Base-by-base conservation (phyloP, 2,888 invertebrate species). In the Cryptosula pallasiana region DNA sequence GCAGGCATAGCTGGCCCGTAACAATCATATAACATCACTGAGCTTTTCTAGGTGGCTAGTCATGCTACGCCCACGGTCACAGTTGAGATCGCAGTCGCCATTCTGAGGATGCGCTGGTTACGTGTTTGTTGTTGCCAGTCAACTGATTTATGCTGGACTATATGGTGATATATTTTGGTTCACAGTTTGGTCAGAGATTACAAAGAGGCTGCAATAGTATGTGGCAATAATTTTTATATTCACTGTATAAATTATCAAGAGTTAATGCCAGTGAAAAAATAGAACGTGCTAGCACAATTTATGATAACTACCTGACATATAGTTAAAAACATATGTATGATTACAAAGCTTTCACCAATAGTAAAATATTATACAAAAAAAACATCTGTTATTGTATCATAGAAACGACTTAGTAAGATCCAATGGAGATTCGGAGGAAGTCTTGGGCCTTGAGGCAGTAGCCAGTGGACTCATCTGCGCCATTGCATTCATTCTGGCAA, bases 401-500 rank as follows among this genome's bases (percentile, higher is more conserved):
- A 57, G 5, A 25, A 25, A 27, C 25, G 63, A 63, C 32, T 63
- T 63, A 9, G 63, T 63, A 27, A 63, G 63, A 34, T 63, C 63
- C 63, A 63, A 34, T 27, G 63, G 63, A 63, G 63, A 63, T 32
- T 63, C 63, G 9, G 63, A 29, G 20, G 45, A 20, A 45, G 45
- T 45, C 20, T 45, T 45, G n/a, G 63, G n/a, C 32, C 27, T 27
- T 29, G 32, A 16, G 16, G 5, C 23, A n/a, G 63, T 32, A 20
- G 9, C 45, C 27, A 63, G n/a, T 9, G 63, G 63, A 32, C 63
- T 63, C 63, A 63, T 63, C 27, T 63, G 63, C 25, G 63, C 63
- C 27, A 63, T 25, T 3, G 32, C 63, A 25, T 23, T 57, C 63
- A 63, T 32, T 63, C 63, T 63, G 13, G 63, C 63, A 34, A 63